These are phyloP conservation scores for Eudemis profundana DNA, from an alignment of 2,888 invertebrate species.

Conservation along the genomic window DNA sequence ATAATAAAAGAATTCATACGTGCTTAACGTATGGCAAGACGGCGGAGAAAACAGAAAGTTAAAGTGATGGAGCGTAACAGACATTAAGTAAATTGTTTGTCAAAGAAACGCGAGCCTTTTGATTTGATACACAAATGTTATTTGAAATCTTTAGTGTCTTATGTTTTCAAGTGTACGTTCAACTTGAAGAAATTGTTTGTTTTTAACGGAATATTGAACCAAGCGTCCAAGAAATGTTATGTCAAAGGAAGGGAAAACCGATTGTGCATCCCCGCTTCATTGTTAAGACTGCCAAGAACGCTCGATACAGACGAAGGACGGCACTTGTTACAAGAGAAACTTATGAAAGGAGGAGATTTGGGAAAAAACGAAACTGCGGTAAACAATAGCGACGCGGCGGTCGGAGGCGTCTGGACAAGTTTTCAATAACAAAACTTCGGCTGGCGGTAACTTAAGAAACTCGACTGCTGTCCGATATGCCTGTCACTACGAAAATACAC, in stretches of 20 bases:
- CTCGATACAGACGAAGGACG: slow-evolving; percentile 61
- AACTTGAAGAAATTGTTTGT: background rate
- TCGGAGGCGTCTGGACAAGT: slow-evolving; percentile 60
- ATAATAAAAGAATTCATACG: slow-evolving; percentile 67
- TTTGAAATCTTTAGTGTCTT: background rate
- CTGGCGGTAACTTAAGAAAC: slow-evolving; percentile 43
- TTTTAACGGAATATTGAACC: slow-evolving; percentile 1
- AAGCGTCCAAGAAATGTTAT: slow-evolving; percentile 52
- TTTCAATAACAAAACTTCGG: slow-evolving; percentile 63
- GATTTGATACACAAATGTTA: slow-evolving; percentile 12
- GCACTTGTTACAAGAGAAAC: slow-evolving; percentile 65
- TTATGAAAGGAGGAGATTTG: slow-evolving; percentile 63
- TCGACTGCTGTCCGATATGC: slow-evolving; percentile 33
- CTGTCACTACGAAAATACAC: slow-evolving; percentile 37
- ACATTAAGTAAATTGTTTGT: slow-evolving; percentile 65
- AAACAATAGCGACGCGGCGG: slow-evolving; percentile 62
- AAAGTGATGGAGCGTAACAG: slow-evolving; percentile 71
- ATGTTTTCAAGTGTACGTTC: background rate
- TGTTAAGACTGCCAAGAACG: slow-evolving; percentile 62
- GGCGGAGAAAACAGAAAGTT: slow-evolving; percentile 66
- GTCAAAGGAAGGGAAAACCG: slow-evolving; percentile 56
- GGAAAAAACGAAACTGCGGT: slow-evolving; percentile 59
- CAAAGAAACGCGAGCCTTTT: slow-evolving; percentile 53
- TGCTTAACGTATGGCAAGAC: slow-evolving; percentile 61
- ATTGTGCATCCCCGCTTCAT: slow-evolving; percentile 63